phyloP scores from a whole-genome alignment of 2,797 vertebrate genomes.

The Lemur catta region DNA sequence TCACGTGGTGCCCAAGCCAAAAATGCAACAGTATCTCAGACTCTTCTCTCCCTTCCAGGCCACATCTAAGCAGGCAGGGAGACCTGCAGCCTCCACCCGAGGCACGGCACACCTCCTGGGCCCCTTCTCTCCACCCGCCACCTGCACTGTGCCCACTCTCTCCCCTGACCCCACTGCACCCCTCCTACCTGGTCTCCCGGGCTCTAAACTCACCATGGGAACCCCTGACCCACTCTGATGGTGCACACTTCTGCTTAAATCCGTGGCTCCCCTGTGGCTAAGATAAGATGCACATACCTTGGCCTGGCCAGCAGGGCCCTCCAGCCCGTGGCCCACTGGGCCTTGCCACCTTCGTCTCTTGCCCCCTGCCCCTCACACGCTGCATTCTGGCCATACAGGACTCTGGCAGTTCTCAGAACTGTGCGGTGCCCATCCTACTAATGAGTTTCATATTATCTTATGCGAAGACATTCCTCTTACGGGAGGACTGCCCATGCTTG shows the following conservation, averaged over 20 bases:
- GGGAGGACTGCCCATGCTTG: background rate
- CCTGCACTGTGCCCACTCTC: rapidly evolving
- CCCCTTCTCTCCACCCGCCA: too few relatives aligned
- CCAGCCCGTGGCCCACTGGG: background rate
- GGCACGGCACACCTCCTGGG: rapidly evolving
- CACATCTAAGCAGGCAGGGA: too few relatives aligned
- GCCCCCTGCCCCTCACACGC: background rate
- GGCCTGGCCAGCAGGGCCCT: background rate
- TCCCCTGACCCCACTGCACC: background rate
- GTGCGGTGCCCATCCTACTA: background rate
- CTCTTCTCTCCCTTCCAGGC: rapidly evolving
- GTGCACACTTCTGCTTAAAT: background rate
- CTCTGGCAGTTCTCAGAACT: background rate
- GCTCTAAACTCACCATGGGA: background rate
- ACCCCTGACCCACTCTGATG: too few relatives aligned
- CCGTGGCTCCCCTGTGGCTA: background rate
- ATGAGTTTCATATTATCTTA: background rate
- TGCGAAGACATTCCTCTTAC: background rate
- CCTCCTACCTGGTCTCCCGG: background rate
- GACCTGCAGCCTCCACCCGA: background rate
- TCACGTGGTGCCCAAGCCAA: background rate
- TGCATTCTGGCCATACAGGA: background rate
- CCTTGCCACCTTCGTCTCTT: background rate
- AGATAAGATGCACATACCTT: background rate
- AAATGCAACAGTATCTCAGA: background rate